Evolutionary conservation across 2,797 vertebrate genomes (phyloP).

Genomic region (Premnoplex brunnescens): DNA sequence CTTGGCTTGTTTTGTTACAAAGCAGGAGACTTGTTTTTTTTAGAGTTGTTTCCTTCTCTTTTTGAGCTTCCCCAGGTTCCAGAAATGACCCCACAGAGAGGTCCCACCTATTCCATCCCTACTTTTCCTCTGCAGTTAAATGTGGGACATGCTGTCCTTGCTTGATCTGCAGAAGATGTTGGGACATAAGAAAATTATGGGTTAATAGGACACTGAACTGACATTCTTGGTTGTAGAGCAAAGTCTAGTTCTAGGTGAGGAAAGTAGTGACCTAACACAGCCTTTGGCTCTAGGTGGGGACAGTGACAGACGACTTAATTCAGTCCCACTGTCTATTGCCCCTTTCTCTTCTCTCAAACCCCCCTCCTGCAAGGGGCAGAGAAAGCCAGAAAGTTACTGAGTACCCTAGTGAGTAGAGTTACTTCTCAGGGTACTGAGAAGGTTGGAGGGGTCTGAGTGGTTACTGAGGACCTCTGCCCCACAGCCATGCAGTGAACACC

Average conservation of each 20-base stretch:
- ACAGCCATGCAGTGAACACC: not conserved
- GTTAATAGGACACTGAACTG: not conserved
- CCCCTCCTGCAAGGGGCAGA: not conserved
- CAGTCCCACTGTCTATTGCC: not conserved
- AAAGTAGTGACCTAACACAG: not conserved
- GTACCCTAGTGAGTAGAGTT: not conserved
- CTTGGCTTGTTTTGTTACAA: not conserved
- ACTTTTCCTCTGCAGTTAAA: not conserved
- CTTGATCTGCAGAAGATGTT: not conserved
- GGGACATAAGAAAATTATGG: not conserved
- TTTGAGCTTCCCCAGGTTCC: not conserved
- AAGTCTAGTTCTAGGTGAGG: not conserved
- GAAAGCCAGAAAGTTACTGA: not conserved
- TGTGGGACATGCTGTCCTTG: rapidly evolving
- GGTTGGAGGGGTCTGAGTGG: not conserved
- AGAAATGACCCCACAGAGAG: not conserved
- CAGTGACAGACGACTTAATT: not conserved
- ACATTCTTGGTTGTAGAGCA: not conserved
- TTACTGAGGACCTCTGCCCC: not conserved
- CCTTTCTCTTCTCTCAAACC: not conserved
- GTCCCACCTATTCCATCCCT: rapidly evolving
- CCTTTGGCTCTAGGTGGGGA: not conserved
- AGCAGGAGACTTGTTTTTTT: not conserved
- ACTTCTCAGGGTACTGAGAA: not conserved
- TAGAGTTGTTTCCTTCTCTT: not conserved